Conservation (phyloP, 2,113 vertebrate genomes). For the Phodopus roborovskii region DNA sequence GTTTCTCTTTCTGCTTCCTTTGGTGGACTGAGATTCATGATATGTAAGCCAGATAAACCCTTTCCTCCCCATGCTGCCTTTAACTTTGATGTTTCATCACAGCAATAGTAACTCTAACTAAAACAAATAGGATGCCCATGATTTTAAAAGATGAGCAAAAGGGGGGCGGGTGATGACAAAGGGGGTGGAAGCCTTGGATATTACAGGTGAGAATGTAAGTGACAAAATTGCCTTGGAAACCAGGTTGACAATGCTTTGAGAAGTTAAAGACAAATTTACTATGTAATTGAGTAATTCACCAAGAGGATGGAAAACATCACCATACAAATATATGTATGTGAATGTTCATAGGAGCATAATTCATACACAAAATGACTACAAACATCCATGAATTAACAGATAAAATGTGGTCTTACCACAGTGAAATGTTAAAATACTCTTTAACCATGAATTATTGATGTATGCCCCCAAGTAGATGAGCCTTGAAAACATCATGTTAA, state of each 20-base stretch:
- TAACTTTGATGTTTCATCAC: neutral
- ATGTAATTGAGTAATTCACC: neutral
- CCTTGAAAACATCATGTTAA: neutral
- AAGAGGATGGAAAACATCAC: neutral
- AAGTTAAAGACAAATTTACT: neutral
- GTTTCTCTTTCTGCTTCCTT: too few relatives aligned
- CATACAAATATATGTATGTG: neutral
- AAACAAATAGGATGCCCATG: neutral
- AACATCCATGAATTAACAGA: neutral
- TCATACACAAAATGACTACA: slow-evolving; percentile 18
- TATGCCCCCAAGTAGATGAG: neutral
- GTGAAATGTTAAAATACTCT: neutral
- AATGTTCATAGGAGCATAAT: neutral
- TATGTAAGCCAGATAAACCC: too few relatives aligned
- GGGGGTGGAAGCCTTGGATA: neutral
- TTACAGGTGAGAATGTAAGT: neutral
- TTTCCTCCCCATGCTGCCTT: neutral
- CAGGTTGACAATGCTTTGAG: neutral
- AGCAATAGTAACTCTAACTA: neutral
- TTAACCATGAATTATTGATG: neutral
- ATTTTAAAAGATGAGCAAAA: neutral
- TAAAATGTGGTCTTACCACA: neutral
- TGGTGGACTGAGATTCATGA: too few relatives aligned
- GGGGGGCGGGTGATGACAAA: neutral
- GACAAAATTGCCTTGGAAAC: neutral